These are phyloP conservation scores for Theonella swinhoei DNA, from an alignment of 37 sponge, comb jelly and placozoan genomes.

Conservation along the genomic window DNA sequence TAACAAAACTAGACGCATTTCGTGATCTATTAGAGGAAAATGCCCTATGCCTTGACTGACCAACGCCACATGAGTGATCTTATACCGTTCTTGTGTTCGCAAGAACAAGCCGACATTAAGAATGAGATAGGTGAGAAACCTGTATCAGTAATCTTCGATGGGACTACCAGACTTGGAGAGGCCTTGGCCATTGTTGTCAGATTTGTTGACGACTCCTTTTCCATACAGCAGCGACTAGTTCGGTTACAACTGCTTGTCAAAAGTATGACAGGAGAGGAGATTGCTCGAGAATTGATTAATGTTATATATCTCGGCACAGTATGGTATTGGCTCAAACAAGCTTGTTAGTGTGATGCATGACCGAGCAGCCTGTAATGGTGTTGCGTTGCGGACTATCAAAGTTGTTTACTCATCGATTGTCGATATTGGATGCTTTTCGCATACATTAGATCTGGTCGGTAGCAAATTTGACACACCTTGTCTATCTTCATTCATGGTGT, in stretches of 20 bases:
- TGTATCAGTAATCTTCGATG: slow-evolving; percentile 32
- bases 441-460: neutral
- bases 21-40: slow-evolving; percentile 40
- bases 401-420: neutral
- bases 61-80: slow-evolving; percentile 23
- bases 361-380: slow-evolving; percentile 14
- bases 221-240: neutral
- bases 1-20: slow-evolving; percentile 25
- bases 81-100: slow-evolving; percentile 19
- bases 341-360: slow-evolving; percentile 8
- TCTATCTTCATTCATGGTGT: neutral
- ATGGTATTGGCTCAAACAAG: neutral
- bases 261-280: slow-evolving; percentile 24
- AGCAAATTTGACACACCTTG: neutral
- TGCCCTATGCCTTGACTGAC: slow-evolving; percentile 14
- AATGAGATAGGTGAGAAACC: neutral
- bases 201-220: slow-evolving; percentile 1
- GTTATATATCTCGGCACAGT: neutral
- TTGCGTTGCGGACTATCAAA: neutral
- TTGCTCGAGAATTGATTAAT: slow-evolving; percentile 7
- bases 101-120: neutral
- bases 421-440: slow-evolving; percentile 14
- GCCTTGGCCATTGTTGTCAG: slow-evolving; percentile 21
- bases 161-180: slow-evolving; percentile 18
- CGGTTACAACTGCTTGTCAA: slow-evolving; percentile 4